A percentile compares a stretch with the other conserved stretches of the same genome.
Conservation (phyloP, 2,797 vertebrate species). For the Furcifer pardalis region DNA sequence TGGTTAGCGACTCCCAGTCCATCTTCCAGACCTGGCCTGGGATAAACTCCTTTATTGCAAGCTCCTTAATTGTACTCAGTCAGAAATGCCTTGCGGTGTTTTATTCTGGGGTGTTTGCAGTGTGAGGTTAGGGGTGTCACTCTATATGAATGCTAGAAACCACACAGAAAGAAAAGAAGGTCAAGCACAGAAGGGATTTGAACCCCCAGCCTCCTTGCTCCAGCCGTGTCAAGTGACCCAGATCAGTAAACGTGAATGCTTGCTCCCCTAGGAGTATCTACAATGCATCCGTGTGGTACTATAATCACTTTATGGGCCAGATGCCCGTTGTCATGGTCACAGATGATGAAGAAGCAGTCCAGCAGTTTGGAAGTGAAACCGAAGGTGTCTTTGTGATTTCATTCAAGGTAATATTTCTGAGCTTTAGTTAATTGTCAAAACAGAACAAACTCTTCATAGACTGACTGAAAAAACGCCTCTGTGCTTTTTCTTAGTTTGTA, state of each 20-base stretch:
- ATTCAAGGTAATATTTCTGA: slow-evolving; percentile 82
- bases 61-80: not conserved
- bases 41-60: not conserved
- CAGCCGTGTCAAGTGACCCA: not conserved
- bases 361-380: slow-evolving; percentile 83
- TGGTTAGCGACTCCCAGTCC: not conserved
- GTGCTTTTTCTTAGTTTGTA: slow-evolving; percentile 32
- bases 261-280: slow-evolving; percentile 88
- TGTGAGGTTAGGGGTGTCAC: not conserved
- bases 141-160: not conserved
- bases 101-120: not conserved
- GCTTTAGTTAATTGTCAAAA: no score
- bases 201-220: no score
- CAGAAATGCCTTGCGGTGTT: not conserved
- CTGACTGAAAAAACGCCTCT: not conserved
- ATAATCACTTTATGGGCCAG: slow-evolving; percentile 86
- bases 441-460: no score
- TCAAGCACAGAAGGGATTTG: no score
- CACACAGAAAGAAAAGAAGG: not conserved
- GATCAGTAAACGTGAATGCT: slow-evolving; percentile 28
- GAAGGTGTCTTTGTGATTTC: slow-evolving; percentile 92
- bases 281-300: slow-evolving; percentile 92
- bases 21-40: not conserved
- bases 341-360: slow-evolving; percentile 83
- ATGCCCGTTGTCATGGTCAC: slow-evolving; percentile 94